Evolutionary conservation across 2,797 vertebrate genomes (phyloP).

Genomic region (Cirrhinus molitorella): DNA sequence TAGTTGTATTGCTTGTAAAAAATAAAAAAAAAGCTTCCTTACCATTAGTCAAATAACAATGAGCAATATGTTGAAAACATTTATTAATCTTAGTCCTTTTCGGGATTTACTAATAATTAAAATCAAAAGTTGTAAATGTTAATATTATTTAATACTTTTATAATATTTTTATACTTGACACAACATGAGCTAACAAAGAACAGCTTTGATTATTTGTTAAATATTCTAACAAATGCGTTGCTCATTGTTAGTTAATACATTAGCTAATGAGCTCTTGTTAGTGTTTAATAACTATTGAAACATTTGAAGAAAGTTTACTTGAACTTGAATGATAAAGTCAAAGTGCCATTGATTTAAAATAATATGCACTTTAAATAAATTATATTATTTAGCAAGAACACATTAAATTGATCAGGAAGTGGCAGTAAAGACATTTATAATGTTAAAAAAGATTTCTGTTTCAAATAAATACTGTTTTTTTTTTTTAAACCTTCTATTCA

Average conservation of each 20-base stretch:
- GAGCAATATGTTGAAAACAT: neutral
- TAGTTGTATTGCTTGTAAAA: neutral
- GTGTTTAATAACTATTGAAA: neutral
- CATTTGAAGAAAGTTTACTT: neutral
- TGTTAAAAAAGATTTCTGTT: neutral
- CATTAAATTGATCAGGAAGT: no score
- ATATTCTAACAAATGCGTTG: neutral
- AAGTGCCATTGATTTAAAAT: neutral
- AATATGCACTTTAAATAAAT: no score
- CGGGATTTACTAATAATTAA: neutral
- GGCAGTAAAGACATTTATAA: no score
- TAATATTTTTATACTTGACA: no score
- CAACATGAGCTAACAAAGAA: no score
- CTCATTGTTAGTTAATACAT: neutral
- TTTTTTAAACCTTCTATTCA: no score
- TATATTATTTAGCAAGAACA: no score
- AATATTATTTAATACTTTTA: no score
- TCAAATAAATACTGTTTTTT: neutral
- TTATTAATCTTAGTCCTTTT: neutral
- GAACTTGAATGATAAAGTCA: neutral
- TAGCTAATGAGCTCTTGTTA: neutral
- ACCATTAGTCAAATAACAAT: neutral
- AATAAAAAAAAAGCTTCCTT: no score
- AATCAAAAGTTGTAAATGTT: no score
- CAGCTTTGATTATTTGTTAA: neutral